phyloP scores from a whole-genome alignment of 2,888 invertebrate species.

The Mantis religiosa region DNA sequence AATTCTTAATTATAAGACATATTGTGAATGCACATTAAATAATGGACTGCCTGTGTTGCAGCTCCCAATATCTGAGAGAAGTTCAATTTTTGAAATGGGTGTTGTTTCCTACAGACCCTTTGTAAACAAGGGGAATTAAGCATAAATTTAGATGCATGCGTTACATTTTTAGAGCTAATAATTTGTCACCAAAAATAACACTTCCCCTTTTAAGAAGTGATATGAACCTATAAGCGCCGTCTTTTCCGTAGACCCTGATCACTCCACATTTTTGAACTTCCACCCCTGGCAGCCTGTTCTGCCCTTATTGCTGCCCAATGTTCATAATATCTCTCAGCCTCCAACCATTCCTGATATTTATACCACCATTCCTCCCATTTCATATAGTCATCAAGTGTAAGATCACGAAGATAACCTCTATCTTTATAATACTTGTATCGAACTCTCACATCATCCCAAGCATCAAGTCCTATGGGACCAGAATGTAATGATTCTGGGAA shows the following conservation, averaged over 20 bases:
- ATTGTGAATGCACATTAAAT: too few species aligned
- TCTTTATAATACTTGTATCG: constrained; percentile 72
- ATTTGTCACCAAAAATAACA: not conserved
- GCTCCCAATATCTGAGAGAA: not conserved
- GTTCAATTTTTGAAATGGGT: not conserved
- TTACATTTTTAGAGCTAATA: not conserved
- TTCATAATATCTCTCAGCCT: constrained; percentile 73
- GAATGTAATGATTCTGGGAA: constrained; percentile 74
- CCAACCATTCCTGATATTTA: constrained; percentile 86
- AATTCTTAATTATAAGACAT: too few species aligned
- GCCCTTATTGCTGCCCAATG: constrained; percentile 51
- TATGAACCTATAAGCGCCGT: not conserved
- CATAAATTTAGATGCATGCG: not conserved
- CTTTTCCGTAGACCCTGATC: constrained; percentile 8
- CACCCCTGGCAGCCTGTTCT: constrained; percentile 12
- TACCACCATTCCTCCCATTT: constrained; percentile 97
- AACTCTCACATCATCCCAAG: constrained; percentile 86
- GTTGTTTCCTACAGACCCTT: not conserved
- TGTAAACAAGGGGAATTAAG: not conserved
- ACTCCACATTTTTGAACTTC: constrained; percentile 6
- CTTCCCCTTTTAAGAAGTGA: not conserved
- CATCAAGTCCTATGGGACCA: constrained; percentile 66
- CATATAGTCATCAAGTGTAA: constrained; percentile 75
- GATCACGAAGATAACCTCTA: constrained; percentile 76
- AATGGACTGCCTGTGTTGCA: not conserved